Base-by-base conservation (phyloP, 2,797 vertebrate genomes). In the Epinephelus malabaricus region DNA sequence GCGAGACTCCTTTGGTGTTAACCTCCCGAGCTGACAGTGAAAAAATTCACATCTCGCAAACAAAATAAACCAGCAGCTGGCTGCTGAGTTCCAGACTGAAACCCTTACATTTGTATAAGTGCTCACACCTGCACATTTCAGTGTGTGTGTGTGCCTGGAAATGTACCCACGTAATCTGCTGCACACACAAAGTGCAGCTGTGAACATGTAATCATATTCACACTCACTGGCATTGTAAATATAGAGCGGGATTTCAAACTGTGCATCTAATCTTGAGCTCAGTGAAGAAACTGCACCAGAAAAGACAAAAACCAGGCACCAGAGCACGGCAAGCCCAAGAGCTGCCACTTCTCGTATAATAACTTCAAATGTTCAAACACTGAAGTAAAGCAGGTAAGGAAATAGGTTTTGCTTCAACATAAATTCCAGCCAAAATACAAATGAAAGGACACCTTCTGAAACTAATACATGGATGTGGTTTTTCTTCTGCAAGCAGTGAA, bases 51-150 rank as follows among this genome's bases (percentile, higher is more conserved):
- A 43, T 0, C n/a, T 69, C 47, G 59, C 54, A 64, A 13, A 30
- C 2, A 10, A 76, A 38, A 49, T 23, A 43, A 34, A 76, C 13
- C 23, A 55, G 40, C 76, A 67, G 50, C 73, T 77, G 78, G 60
- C 47, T 19, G 46, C 2, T 11, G 3, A 38, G 18, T 6, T 62
- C 38, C 19, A 62, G 43, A 11, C 53, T 67, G 73, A 88, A 88
- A 86, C 58, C 66, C 53, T 58, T 3, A 77, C 6, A 84, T 81
- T 85, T 90, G 79, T 17, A 64, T 83, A 59, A 65, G 75, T 15
- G 3, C 66, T 38, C 69, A 74, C 82, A 86, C 60, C 77, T 84
- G 85, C 79, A 73, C 63, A 30, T 76, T 0, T 76, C 25, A 69
- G 59, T 46, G 11, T 60, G 21, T 46, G 21, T 46, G 49, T 79